Evolutionary conservation across 2,797 vertebrate species (phyloP).

Genomic region (Pangasius mekongensis): DNA sequence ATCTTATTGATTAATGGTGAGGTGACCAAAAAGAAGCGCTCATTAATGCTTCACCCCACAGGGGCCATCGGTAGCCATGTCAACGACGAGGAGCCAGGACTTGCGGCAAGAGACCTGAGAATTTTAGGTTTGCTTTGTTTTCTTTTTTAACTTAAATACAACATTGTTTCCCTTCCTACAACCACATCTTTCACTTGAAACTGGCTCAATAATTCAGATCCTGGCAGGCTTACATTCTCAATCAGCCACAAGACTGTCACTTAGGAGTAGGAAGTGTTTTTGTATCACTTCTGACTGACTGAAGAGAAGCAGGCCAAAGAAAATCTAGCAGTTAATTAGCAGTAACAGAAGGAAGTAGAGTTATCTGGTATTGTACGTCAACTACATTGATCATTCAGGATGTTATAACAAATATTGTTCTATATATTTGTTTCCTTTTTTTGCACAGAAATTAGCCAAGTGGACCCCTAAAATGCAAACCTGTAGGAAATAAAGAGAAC

Average conservation of each 20-base stretch:
- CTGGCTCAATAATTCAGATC: neutral
- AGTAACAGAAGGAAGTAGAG: neutral
- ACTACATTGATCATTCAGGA: neutral
- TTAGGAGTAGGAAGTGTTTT: constrained; percentile 21
- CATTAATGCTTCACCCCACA: constrained; percentile 32
- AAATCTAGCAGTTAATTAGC: constrained; percentile 26
- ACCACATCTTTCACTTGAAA: neutral
- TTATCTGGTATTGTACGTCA: neutral
- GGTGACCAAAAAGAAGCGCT: constrained; percentile 33
- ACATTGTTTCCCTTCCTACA: neutral
- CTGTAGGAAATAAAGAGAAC: neutral
- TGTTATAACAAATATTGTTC: neutral
- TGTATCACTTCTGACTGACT: constrained; percentile 16
- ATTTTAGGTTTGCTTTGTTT: neutral
- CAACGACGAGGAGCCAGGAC: constrained; percentile 19
- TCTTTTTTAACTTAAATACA: neutral
- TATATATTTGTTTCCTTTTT: neutral
- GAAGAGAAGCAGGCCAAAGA: neutral
- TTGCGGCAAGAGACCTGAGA: neutral
- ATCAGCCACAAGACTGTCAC: constrained; percentile 14
- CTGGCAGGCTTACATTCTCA: neutral
- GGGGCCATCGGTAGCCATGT: constrained; percentile 33
- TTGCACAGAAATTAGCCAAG: neutral
- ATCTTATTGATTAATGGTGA: constrained; percentile 46
- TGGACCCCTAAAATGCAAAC: neutral